Base-by-base conservation (phyloP, 2,888 invertebrate species). In the Agonopterix subpropinquella region DNA sequence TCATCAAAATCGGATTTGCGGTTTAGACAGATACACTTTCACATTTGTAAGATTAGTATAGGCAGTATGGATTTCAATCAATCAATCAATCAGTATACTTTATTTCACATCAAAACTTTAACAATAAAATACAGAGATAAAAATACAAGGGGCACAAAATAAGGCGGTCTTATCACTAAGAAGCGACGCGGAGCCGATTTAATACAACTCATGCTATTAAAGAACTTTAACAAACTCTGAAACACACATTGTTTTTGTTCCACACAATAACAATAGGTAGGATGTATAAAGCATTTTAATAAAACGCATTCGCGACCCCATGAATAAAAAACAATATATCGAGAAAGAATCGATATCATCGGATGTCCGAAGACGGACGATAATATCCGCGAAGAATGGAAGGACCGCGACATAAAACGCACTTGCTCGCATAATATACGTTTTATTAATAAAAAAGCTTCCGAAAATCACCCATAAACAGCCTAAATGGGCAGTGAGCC, bases 381-480 rank as follows among this genome's bases (percentile, higher is more conserved):
- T 85, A 87, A 86, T 86, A 73, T 78, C 77, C 73, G 59, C 74
- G 75, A 73, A 74, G 73, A 75, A 69, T 57, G 75, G 73, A 74
- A 75, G 79, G 80, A 71, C 69, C 67, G 55, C 70, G 77, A 71
- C 28, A 86, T 87, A 88, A 87, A 88, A 87, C 86, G 77, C 88
- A 88, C 87, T 86, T 87, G 87, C 69, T 87, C 85, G 85, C 87
- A 84, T 85, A 87, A 87, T 87, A 86, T 86, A 84, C 85, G 85
- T 87, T 88, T 87, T 88, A 87, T 88, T 88, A 88, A 88, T 88
- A 88, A 88, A 88, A 87, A 85, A 84, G 77, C 76, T 78, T 75
- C 65, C 69, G 73, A 64, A 72, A 87, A 87, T 87, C 82, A 73
- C 75, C 87, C 78, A 88, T 88, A 88, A 88, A 88, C 87, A 87